Base-by-base conservation (phyloP, 2,888 invertebrate species). In the Mesopsocus fuscifrons region DNA sequence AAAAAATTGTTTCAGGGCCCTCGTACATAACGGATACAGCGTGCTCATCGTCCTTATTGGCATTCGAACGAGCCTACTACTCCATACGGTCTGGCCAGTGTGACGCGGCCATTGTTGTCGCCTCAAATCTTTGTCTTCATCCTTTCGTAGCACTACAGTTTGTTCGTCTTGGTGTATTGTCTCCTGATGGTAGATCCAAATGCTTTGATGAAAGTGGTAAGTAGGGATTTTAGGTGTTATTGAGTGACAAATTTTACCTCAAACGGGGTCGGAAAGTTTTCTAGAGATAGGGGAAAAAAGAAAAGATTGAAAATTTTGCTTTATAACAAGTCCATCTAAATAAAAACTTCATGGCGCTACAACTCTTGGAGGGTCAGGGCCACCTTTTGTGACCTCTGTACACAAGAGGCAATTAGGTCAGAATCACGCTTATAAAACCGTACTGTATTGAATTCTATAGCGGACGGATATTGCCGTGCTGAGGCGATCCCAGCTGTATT, bases 41-140 rank as follows among this genome's bases (percentile, higher is more conserved):
- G 0, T 95, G 94, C 59, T 89, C 89, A n/a, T 92, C 92, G 44
- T 84, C 88, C 6, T 68, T 91, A 50, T 75, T 83, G 52, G 92
- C 91, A 0, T 50, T 94, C 44, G 85, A 92, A 53, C 77, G 79
- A 49, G 85, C 82, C 11, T 82, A 77, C 57, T 68, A 70, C 40
- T 72, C 82, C 0, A 73, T 91, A 35, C 66, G 79, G 26, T 72
- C 72, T 49, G 89, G 87, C 0, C 73, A 77, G 47, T 88, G 89
- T 54, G 91, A 95, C 47, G 69, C 78, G 0, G 94, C 92, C 1
- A 73, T 95, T 43, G 87, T 95, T 3, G 89, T 82, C 3, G 92
- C 89, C 1, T 70, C 79, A 15, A 88, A 84, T 57, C 61, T 95
- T 20, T 79, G 83, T 52, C 65, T 92, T 2, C 85, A 88, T 64